Base-by-base conservation (phyloP, 2,888 invertebrate species). In the Colostygia pectinataria region DNA sequence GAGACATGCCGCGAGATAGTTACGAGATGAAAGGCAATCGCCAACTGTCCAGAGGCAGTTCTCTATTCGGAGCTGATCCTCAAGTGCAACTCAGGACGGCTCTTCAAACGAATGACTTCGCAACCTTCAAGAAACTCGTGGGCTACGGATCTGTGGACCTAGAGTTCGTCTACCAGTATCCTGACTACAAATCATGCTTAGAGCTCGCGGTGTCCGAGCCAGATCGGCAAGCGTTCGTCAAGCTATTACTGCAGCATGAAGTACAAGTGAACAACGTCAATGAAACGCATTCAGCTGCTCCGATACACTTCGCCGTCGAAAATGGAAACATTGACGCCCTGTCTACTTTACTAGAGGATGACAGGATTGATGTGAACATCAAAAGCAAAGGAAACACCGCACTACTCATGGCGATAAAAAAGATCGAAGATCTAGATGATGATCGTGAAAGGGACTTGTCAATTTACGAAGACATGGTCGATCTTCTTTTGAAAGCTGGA, bases 241-340 rank as follows among this genome's bases (percentile, higher is more conserved):
- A 91, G 59, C 79, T 90, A 2, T 77, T 95, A 25, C 68, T 94
- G 7, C 85, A 92, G 46, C 76, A 91, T 41, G 93, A 93, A 49
- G 94, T 93, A 0, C 86, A 93, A 69, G 91, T 93, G 0, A 93
- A 93, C 59, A 87, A 78, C 60, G 65, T 92, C 0, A 93, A 93
- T 68, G 83, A 85, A 54, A 84, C 83, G 1, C 89, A 92, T 41
- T 85, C 91, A 9, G 91, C 91, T 54, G 92, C 93, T n/a, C 93
- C 94, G 0, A 83, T 95, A 54, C 94, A 95, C 74, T 92, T 93
- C 52, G 93, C 93, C 2, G 90, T 92, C 0, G 91, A 92, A 66
- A 84, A 80, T 36, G 91, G 91, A 12, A 89, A 91, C 53, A 69
- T 82, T 2, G 83, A 87, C 29, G 89, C 90, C 5, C 64, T 93